Percentiles rank a stretch among this genome's conserved stretches.
phyloP scores from a whole-genome alignment of 2,888 invertebrate species.

The Pantelozetes paolii region DNA sequence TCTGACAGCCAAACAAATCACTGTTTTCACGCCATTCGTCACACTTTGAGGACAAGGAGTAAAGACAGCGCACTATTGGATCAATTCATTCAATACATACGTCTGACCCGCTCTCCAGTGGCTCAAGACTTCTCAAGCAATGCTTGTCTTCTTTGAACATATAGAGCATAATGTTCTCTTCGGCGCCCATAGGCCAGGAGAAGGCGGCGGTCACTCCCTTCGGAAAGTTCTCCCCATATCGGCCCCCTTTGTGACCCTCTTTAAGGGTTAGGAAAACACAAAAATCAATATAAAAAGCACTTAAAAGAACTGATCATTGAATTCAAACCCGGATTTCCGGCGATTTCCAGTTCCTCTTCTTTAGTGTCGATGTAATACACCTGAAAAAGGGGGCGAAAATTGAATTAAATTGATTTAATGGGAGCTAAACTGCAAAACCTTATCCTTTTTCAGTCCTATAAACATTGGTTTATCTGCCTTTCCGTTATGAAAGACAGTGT shows the following conservation, averaged over 20 bases:
- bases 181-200: not conserved
- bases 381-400: not conserved
- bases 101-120: not conserved
- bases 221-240: conserved; percentile 5
- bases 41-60: not conserved
- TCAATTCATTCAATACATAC: not conserved
- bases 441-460: not conserved
- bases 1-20: not conserved
- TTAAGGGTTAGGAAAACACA: too few relatives aligned
- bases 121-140: not conserved
- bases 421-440: too few relatives aligned
- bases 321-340: too few relatives aligned
- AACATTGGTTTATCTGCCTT: not conserved
- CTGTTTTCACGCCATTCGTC: conserved; percentile 4
- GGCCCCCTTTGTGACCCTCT: not conserved
- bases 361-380: too few relatives aligned
- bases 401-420: too few relatives aligned
- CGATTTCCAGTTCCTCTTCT: too few relatives aligned
- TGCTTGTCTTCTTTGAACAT: not conserved
- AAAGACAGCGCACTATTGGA: not conserved
- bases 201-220: not conserved
- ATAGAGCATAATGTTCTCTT: not conserved
- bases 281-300: too few relatives aligned
- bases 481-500: not conserved
- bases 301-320: too few relatives aligned